Evolutionary conservation across 2,797 vertebrate species (phyloP).

Genomic region (Myotis myotis): DNA sequence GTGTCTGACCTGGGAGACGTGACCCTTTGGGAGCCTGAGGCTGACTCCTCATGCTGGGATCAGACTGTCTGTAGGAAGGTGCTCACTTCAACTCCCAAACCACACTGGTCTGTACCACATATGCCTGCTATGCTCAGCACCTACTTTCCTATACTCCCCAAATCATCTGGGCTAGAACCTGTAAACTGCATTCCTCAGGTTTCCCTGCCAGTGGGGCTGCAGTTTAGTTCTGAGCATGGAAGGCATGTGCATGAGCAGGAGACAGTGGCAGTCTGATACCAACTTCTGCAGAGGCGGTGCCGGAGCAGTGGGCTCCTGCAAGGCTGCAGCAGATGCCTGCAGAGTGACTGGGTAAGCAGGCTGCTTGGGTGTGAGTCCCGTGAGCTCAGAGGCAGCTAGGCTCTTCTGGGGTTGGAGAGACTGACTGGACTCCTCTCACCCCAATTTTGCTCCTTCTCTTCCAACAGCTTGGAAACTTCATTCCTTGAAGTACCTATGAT

Average conservation of each 20-base stretch:
- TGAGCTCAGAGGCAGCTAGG: neutral
- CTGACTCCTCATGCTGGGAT: neutral
- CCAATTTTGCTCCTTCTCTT: neutral
- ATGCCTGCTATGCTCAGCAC: neutral
- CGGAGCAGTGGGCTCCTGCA: rapidly evolving
- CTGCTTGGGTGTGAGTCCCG: no score
- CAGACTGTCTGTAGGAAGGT: neutral
- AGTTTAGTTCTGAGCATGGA: neutral
- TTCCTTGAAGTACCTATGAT: neutral
- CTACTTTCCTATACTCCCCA: neutral
- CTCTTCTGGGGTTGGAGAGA: neutral
- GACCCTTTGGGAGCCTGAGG: neutral
- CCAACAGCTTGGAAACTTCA: neutral
- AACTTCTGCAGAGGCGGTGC: neutral
- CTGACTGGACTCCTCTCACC: neutral
- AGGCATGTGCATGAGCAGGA: neutral
- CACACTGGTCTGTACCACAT: neutral
- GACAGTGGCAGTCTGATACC: neutral
- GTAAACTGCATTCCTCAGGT: neutral
- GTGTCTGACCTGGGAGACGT: neutral
- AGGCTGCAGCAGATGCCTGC: neutral
- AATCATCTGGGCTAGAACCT: neutral
- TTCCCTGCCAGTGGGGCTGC: neutral
- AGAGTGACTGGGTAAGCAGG: neutral
- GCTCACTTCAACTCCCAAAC: neutral